phyloP scores from a whole-genome alignment of 2,113 vertebrate genomes.

The Campylomormyrus tamandua region DNA sequence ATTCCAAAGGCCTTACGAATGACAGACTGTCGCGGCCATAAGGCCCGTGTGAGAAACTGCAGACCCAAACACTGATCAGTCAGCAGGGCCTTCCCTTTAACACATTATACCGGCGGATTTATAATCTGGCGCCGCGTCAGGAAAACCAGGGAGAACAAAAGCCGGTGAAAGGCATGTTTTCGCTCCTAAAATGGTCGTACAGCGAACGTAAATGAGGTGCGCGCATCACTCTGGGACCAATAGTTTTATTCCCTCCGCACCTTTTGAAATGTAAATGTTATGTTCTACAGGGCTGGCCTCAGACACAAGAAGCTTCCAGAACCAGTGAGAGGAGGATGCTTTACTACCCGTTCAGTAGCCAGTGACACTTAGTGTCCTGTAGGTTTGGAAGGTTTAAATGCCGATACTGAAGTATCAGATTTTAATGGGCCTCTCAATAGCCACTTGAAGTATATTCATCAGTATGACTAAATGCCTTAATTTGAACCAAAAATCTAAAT shows the following conservation, averaged over 20 bases:
- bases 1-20: slow-evolving; percentile 21
- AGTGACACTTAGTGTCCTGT: neutral
- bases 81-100: neutral
- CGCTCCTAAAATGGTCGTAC: slow-evolving; percentile 33
- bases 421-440: neutral
- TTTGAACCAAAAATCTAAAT: neutral
- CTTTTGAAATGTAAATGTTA: slow-evolving; percentile 21
- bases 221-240: neutral
- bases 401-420: neutral
- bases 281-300: neutral
- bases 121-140: slow-evolving; percentile 17
- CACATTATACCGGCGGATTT: slow-evolving; percentile 29
- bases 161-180: slow-evolving; percentile 30
- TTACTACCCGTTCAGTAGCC: neutral
- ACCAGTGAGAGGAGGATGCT: neutral
- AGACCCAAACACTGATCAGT: slow-evolving; percentile 31
- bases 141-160: slow-evolving; percentile 23
- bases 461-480: neutral
- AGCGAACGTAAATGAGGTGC: slow-evolving; percentile 26
- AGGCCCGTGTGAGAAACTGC: slow-evolving; percentile 24
- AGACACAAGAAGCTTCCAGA: neutral
- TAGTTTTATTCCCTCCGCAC: slow-evolving; percentile 2
- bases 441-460: neutral
- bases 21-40: slow-evolving; percentile 8
- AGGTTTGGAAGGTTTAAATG: neutral